Evolutionary conservation across 1,140 invertebrate genomes (phyloP).

Genomic region (Achroia grisella): DNA sequence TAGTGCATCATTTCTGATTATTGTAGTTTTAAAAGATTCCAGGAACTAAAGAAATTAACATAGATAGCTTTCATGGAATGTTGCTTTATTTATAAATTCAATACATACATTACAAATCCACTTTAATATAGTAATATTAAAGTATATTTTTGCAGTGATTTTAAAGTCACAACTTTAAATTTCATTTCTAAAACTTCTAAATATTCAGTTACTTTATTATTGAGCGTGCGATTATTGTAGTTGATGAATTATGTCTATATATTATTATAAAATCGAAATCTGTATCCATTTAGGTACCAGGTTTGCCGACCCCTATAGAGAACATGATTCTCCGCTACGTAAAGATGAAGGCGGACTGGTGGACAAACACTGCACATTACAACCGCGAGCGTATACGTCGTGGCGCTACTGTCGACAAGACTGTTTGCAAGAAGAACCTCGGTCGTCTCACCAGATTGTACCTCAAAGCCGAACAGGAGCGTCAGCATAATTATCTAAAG

Average conservation of each 20-base stretch:
- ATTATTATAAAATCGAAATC: neutral
- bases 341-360: conserved; percentile 99
- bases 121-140: too few relatives aligned
- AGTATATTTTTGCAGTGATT: too few relatives aligned
- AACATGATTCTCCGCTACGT: conserved; percentile 99
- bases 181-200: too few relatives aligned
- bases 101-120: too few relatives aligned
- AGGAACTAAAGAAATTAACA: too few relatives aligned
- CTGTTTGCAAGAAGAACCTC: conserved; percentile 99
- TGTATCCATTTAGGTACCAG: conserved; percentile 83
- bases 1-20: conserved; percentile 1
- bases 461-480: conserved; percentile 98
- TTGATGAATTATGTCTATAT: too few relatives aligned
- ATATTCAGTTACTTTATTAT: too few relatives aligned
- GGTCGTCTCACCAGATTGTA: conserved; percentile 97
- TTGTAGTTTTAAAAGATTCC: too few relatives aligned
- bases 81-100: too few relatives aligned
- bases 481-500: conserved; percentile 99
- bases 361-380: conserved; percentile 99
- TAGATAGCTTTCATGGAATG: too few relatives aligned
- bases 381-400: conserved; percentile 96
- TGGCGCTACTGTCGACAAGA: conserved; percentile 98
- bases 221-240: too few relatives aligned
- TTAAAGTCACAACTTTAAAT: too few relatives aligned
- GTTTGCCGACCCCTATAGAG: conserved; percentile 98